These are phyloP conservation scores for Drosophila antonietae DNA, from an alignment of 2,888 invertebrate species.

Conservation along the genomic window DNA sequence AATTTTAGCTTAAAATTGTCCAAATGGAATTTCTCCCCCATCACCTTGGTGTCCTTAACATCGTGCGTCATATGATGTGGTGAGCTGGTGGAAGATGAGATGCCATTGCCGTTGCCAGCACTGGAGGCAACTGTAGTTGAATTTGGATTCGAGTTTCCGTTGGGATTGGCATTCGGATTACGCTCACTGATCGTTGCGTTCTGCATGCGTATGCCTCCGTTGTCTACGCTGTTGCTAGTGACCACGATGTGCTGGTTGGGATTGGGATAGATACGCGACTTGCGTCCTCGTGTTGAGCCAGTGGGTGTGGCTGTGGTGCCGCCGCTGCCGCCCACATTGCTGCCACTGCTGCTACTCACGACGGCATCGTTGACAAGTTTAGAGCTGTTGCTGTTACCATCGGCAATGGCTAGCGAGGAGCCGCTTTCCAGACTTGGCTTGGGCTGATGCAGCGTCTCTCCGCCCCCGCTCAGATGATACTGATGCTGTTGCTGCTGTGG, in stretches of 20 bases:
- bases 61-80: slow-evolving; percentile 82
- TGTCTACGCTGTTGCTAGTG: slow-evolving; percentile 82
- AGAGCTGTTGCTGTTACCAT: slow-evolving; percentile 40
- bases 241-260: slow-evolving; percentile 82
- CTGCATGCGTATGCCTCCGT: slow-evolving; percentile 78
- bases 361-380: slow-evolving; percentile 62
- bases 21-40: background rate
- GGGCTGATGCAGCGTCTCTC: slow-evolving; percentile 81
- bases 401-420: slow-evolving; percentile 38
- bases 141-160: slow-evolving; percentile 20
- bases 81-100: slow-evolving; percentile 82
- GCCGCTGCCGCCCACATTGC: slow-evolving; percentile 12
- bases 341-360: slow-evolving; percentile 64
- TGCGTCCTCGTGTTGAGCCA: slow-evolving; percentile 77
- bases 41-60: slow-evolving; percentile 83
- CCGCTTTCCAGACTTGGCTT: slow-evolving; percentile 60
- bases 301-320: slow-evolving; percentile 54
- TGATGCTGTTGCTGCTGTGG: slow-evolving; percentile 85
- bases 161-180: slow-evolving; percentile 42
- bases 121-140: slow-evolving; percentile 41
- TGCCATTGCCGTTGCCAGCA: slow-evolving; percentile 58
- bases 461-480: slow-evolving; percentile 83
- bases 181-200: slow-evolving; percentile 71
- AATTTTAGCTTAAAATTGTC: background rate
- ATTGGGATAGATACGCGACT: slow-evolving; percentile 81